Conservation (phyloP, 2,113 vertebrate species). For the Hemicordylus capensis region DNA sequence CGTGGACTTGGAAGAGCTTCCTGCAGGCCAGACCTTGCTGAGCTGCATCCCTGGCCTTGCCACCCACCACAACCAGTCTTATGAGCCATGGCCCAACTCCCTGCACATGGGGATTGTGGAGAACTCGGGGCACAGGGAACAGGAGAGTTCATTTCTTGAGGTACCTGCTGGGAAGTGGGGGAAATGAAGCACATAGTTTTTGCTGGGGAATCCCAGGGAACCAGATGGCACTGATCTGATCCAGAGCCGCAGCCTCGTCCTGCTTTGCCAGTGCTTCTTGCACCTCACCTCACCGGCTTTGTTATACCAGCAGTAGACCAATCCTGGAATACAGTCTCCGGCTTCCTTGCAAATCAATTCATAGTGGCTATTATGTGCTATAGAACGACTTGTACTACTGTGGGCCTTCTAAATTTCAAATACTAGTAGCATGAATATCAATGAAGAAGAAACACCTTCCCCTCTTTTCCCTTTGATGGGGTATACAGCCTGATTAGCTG, state of each 20-base stretch:
- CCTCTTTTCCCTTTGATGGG: background rate
- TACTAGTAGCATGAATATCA: background rate
- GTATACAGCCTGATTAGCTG: background rate
- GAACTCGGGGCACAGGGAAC: background rate
- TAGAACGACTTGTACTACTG: background rate
- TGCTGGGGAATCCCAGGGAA: background rate
- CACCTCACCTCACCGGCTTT: background rate
- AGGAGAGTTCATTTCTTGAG: background rate
- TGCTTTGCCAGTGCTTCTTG: background rate
- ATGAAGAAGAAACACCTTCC: background rate
- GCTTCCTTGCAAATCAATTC: background rate
- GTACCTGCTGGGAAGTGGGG: background rate
- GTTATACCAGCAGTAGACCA: too few species aligned
- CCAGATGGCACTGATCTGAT: background rate
- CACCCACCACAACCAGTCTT: background rate
- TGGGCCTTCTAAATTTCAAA: background rate
- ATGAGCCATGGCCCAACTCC: background rate
- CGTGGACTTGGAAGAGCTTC: background rate
- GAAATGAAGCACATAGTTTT: background rate
- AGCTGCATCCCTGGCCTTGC: background rate
- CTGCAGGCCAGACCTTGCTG: background rate
- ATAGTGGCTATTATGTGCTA: background rate
- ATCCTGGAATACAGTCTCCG: accelerated
- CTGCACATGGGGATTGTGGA: too few species aligned
- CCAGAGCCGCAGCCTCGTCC: background rate